These are phyloP conservation scores for Drosophila acutilabella DNA, from an alignment of 2,888 invertebrate species.

Conservation along the genomic window DNA sequence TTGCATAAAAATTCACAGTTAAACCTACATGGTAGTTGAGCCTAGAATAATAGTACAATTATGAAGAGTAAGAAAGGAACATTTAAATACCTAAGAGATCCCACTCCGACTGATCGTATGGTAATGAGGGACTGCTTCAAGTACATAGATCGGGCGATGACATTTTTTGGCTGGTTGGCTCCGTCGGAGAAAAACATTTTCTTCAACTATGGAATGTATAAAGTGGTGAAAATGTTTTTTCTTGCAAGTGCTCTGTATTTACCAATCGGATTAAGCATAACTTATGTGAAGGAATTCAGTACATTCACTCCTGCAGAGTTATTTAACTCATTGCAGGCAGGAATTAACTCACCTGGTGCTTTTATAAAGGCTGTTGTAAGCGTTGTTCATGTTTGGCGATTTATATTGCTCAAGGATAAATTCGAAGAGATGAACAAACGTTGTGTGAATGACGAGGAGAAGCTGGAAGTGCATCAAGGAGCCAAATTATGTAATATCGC, in stretches of 20 bases:
- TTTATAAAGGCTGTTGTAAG: slow-evolving; percentile 26
- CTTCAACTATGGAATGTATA: background rate
- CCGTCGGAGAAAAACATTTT: slow-evolving; percentile 2
- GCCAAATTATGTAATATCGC: slow-evolving; percentile 40
- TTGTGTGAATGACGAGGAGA: slow-evolving; percentile 24
- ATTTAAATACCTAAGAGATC: slow-evolving; percentile 38
- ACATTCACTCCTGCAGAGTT: slow-evolving; percentile 55
- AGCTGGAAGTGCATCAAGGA: slow-evolving; percentile 29
- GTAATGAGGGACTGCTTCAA: slow-evolving; percentile 35
- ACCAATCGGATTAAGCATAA: slow-evolving; percentile 34
- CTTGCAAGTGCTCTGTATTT: slow-evolving; percentile 25
- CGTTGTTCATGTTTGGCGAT: slow-evolving; percentile 26
- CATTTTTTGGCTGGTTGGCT: slow-evolving; percentile 37
- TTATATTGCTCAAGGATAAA: slow-evolving; percentile 15
- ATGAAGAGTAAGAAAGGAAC: slow-evolving; percentile 10
- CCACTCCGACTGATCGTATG: slow-evolving; percentile 30
- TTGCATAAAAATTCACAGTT: slow-evolving; percentile 13
- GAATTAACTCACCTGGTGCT: slow-evolving; percentile 41
- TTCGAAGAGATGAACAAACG: slow-evolving; percentile 38
- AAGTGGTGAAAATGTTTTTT: slow-evolving; percentile 17
- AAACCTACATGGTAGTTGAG: background rate
- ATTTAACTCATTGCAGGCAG: slow-evolving; percentile 52
- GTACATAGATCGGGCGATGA: slow-evolving; percentile 39
- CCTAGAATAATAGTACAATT: background rate
- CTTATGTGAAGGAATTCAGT: slow-evolving; percentile 33